Evolutionary conservation across 2,888 invertebrate genomes (phyloP).

Genomic region (Netelia virgata): DNA sequence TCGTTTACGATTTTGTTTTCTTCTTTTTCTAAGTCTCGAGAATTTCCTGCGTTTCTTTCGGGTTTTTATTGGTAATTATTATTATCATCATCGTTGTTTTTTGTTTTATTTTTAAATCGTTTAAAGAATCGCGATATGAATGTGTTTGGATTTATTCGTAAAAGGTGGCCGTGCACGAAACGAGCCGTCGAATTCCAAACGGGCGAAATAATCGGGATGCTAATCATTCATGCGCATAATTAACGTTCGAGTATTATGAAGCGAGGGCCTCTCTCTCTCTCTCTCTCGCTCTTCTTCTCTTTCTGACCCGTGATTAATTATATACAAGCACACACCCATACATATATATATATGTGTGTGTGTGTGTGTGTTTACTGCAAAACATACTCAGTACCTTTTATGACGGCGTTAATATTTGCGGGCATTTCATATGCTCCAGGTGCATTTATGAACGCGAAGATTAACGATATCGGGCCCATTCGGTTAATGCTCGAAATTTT

Average conservation of each 20-base stretch:
- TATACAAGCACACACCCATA: too few species aligned
- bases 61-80: slow-evolving; percentile 26
- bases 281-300: slow-evolving; percentile 19
- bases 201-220: slow-evolving; percentile 81
- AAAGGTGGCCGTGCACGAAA: background rate
- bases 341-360: too few species aligned
- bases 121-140: background rate
- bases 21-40: slow-evolving; percentile 3
- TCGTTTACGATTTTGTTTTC: background rate
- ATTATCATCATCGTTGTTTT: slow-evolving; percentile 9
- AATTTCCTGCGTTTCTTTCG: slow-evolving; percentile 6
- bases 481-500: slow-evolving; percentile 73
- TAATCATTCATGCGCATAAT: slow-evolving; percentile 83
- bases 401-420: slow-evolving; percentile 13
- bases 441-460: slow-evolving; percentile 69
- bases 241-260: slow-evolving; percentile 79
- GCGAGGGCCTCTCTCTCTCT: slow-evolving; percentile 65
- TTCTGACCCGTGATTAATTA: background rate
- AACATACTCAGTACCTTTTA: slow-evolving; percentile 13
- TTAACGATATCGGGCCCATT: slow-evolving; percentile 75
- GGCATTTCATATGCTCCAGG: slow-evolving; percentile 26
- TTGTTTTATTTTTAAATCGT: background rate
- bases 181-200: slow-evolving; percentile 50
- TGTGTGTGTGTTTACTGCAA: background rate
- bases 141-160: background rate